Evolutionary conservation across 2,797 vertebrate species (phyloP), one percentile per base, ranked within the genome.

Genomic region (Sebastes nivosus): DNA sequence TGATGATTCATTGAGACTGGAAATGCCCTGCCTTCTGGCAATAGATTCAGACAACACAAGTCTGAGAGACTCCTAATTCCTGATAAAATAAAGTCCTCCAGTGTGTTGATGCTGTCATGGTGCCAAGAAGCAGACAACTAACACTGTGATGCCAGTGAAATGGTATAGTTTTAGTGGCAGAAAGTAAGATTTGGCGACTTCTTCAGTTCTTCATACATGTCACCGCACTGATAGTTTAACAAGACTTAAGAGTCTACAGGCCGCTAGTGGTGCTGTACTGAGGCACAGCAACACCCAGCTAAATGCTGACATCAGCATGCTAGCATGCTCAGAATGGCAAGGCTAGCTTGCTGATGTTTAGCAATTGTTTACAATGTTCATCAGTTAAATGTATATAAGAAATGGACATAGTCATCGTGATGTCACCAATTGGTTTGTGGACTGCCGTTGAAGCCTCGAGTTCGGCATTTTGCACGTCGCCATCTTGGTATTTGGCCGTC

Each of bases 1-100:
- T 79, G 75, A 78, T 94, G 93, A 93, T 85, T 93, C 92, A 92
- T 58, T 65, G 61, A 81, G 88, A 90, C 90, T 91, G 91, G 89
- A 92, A 92, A 89, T 87, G 85, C 82, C 84, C 60, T 89, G 87
- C 91, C 92, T 78, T 85, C 76, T 84, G 89, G 88, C 87, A 82
- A 36, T 36, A 57, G 71, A 88, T 84, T 88, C 55, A 88, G 81
- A 90, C 82, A 88, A 71, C 60, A 87, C 73, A 80, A 80, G 83
- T 76, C 77, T 77, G 71, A 83, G 32, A 67, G 46, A 67, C 42
- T 67, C 66, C 57, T 67, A 66, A 83, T 75, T 70, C 27, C 65
- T 78, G 68, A 74, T 78, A 27, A 75, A 79, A 70, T n/a, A 52
- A 74, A 72, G 67, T 66, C 58, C 20, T 42, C 52, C 52, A 0